Evolutionary conservation across 2,797 vertebrate genomes (phyloP), one percentile per base, ranked within the genome.

Genomic region (Oryzias dopingdopingensis): DNA sequence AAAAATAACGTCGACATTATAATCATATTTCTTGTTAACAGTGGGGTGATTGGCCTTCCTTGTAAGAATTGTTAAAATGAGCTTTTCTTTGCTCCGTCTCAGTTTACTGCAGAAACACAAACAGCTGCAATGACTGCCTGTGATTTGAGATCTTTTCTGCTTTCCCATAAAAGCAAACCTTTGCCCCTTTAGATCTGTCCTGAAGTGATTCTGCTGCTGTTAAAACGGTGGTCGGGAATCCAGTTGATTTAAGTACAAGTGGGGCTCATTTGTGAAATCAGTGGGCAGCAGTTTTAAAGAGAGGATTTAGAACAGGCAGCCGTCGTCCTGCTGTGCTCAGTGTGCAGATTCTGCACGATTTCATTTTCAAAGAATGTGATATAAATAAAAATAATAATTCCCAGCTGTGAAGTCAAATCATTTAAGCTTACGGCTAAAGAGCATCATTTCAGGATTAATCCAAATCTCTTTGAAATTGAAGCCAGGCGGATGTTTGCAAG

Each of bases 331-430:
- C 71, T 54, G 46, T 72, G 66, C 79, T 72, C 73, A 62, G 79
- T 46, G 65, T 79, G 79, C 86, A 85, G 62, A 82, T 86, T 83
- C 81, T 74, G 59, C 49, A n/a, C 76, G 78, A 86, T 80, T 80
- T 80, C 81, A 52, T 82, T 48, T 70, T 65, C 71, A 68, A 49
- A 42, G 17, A 4, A 10, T 16, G 49, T 4, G 29, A 69, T 67
- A 74, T 84, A 82, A 87, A 87, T 42, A 61, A 37, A 29, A 17
- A 61, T 55, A 56, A 74, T 77, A 37, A 37, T 12, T 37, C 32
- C 47, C 56, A 13, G 37, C 65, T 1, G 57, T 1, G 44, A 74
- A 84, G 85, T 83, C 83, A 81, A 56, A 87, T 76, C 81, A 76
- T 83, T 89, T 83, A 88, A 62, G 73, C 22, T 77, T 80, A 72